Conservation (phyloP, 2,113 vertebrate genomes). For the Chitala chitala region DNA sequence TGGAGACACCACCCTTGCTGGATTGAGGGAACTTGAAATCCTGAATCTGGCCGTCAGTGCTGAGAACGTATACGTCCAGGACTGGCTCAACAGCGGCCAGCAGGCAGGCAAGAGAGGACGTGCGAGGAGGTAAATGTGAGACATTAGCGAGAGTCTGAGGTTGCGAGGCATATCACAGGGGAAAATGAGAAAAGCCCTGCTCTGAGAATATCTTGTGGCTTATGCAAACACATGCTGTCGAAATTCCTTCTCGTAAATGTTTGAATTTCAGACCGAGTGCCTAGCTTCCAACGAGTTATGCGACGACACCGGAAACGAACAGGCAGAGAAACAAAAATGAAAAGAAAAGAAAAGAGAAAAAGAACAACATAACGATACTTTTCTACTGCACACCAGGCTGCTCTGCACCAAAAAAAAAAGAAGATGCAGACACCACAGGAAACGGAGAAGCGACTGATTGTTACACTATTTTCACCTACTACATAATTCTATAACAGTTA, state of each 20-base stretch:
- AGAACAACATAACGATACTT: slow-evolving; percentile 2
- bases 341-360: not conserved
- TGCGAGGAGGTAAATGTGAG: not conserved
- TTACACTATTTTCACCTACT: not conserved
- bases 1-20: slow-evolving; percentile 80
- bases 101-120: not conserved
- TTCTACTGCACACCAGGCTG: not conserved
- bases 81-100: slow-evolving; percentile 54
- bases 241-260: not conserved
- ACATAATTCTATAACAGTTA: slow-evolving; percentile 6
- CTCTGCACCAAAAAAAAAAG: not conserved
- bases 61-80: slow-evolving; percentile 90
- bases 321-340: not conserved
- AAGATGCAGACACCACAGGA: not conserved
- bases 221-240: not conserved
- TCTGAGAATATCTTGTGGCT: not conserved
- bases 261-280: not conserved
- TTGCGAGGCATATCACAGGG: not conserved
- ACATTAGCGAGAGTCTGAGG: not conserved
- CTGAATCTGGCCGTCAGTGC: slow-evolving; percentile 92
- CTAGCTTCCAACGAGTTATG: not conserved
- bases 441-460: slow-evolving; percentile 1
- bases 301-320: not conserved
- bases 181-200: not conserved
- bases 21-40: slow-evolving; percentile 93